Base-by-base conservation (phyloP, 35 echinoderm and acorn worm genomes). In the Patiria miniata region DNA sequence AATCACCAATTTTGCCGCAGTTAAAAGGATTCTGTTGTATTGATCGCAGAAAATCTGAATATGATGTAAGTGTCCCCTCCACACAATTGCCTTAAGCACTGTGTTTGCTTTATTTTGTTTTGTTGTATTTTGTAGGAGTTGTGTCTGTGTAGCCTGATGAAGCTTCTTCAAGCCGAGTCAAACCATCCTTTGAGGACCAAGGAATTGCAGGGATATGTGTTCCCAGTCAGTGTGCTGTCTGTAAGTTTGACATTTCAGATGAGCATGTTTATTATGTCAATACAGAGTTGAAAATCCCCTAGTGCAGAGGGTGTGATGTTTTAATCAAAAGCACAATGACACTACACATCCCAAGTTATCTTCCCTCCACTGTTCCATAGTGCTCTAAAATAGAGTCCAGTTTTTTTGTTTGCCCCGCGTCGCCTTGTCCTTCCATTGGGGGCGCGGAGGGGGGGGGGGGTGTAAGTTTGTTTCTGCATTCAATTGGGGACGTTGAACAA, bases 61-160 rank as follows among this genome's bases (percentile, higher is more conserved):
- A n/a, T n/a, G n/a, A n/a, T n/a, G n/a, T n/a, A n/a, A n/a, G n/a
- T n/a, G n/a, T n/a, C n/a, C n/a, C n/a, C n/a, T 23, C 17, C 17
- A 40, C 2, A 22, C 0, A 36, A 32, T 21, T 15, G 14, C 28
- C 4, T 80, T 86, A 2, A 39, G 12, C 79, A 32, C 22, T 69
- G 17, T n/a, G 26, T 1, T 86, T 37, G 0, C 8, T 80, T 21
- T 86, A 10, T 39, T 52, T 29, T 86, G 84, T 14, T 52, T 22
- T 28, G 52, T 83, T 83, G 51, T 68, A 26, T 80, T 76, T 56
- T 0, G 22, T 40, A 93, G 91, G 86, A 89, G 29, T 53, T 93
- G 19, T 81, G 86, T 29, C 28, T 93, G 86, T 84, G 80, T 8
- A 89, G 80, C 9, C 39, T 94, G 29, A 90, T 94, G 82, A 90